These are phyloP conservation scores for Solen grandis DNA, from an alignment of 1,140 invertebrate species.

Conservation along the genomic window DNA sequence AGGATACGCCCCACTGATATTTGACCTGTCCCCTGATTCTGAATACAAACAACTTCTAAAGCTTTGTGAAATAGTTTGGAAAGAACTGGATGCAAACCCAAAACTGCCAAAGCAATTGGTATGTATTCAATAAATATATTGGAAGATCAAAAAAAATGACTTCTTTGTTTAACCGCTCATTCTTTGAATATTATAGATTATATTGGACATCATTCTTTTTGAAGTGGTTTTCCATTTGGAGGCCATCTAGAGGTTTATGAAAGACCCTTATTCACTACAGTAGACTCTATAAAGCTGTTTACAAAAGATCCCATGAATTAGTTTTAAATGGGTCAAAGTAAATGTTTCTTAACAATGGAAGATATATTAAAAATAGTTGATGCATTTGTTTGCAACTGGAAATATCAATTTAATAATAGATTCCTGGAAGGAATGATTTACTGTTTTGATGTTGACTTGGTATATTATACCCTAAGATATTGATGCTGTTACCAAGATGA, in stretches of 20 bases:
- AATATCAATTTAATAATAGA: too few relatives aligned
- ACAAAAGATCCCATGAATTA: too few relatives aligned
- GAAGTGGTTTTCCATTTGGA: background rate
- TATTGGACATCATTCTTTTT: background rate
- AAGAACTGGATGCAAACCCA: slow-evolving; percentile 64
- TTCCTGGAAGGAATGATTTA: too few relatives aligned
- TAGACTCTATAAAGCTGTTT: too few relatives aligned
- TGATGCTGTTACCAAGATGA: too few relatives aligned
- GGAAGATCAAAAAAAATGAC: background rate
- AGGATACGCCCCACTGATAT: slow-evolving; percentile 78
- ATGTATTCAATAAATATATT: too few relatives aligned
- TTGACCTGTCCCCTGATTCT: slow-evolving; percentile 61
- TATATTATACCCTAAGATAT: too few relatives aligned
- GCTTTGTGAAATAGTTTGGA: slow-evolving; percentile 70
- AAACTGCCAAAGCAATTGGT: slow-evolving; percentile 73
- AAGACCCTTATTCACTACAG: background rate
- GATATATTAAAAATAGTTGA: too few relatives aligned
- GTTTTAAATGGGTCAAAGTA: too few relatives aligned
- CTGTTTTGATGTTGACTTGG: too few relatives aligned
- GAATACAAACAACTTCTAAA: slow-evolving; percentile 64
- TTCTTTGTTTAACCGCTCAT: background rate
- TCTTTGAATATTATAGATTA: background rate
- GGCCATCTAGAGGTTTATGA: background rate
- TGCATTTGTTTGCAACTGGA: too few relatives aligned
- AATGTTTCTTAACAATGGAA: too few relatives aligned